These are phyloP conservation scores for Andrena bucephala DNA, from an alignment of 2,888 invertebrate species.

Conservation along the genomic window DNA sequence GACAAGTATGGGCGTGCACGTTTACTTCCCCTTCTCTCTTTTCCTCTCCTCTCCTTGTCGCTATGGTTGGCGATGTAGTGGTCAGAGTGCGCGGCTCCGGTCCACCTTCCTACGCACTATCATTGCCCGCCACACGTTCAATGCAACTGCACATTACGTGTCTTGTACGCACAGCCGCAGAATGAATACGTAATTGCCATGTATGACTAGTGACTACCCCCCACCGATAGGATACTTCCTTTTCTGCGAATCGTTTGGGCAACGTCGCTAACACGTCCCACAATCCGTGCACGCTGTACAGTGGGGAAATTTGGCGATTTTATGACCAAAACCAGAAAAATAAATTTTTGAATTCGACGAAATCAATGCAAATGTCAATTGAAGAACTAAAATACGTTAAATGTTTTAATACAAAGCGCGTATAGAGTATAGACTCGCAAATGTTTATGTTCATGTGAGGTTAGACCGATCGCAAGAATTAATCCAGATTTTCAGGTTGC, in stretches of 20 bases:
- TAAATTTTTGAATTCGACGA: too few species aligned
- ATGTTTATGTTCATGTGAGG: too few species aligned
- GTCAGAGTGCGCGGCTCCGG: conserved; percentile 70
- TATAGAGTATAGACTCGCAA: too few species aligned
- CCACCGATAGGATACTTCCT: not conserved
- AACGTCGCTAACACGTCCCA: not conserved
- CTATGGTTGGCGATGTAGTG: conserved; percentile 28
- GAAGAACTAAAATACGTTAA: too few species aligned
- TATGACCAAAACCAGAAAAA: too few species aligned
- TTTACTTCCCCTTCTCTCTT: conserved; percentile 25
- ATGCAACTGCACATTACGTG: conserved; percentile 32
- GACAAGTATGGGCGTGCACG: conserved; percentile 17
- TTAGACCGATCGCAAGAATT: too few species aligned
- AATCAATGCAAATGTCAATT: too few species aligned
- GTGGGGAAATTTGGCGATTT: too few species aligned
- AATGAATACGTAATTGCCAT: conserved; percentile 31
- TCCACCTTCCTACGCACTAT: conserved; percentile 63
- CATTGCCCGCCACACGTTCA: conserved; percentile 23
- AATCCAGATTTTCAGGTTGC: too few species aligned
- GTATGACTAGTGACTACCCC: not conserved
- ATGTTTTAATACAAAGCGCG: too few species aligned
- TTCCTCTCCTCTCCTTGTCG: conserved; percentile 12
- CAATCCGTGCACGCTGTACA: too few species aligned
- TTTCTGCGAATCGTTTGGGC: not conserved
- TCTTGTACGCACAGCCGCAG: conserved; percentile 8